Evolutionary conservation across 1,140 invertebrate genomes (phyloP).

Genomic region (Akabosia matsudoensis): DNA sequence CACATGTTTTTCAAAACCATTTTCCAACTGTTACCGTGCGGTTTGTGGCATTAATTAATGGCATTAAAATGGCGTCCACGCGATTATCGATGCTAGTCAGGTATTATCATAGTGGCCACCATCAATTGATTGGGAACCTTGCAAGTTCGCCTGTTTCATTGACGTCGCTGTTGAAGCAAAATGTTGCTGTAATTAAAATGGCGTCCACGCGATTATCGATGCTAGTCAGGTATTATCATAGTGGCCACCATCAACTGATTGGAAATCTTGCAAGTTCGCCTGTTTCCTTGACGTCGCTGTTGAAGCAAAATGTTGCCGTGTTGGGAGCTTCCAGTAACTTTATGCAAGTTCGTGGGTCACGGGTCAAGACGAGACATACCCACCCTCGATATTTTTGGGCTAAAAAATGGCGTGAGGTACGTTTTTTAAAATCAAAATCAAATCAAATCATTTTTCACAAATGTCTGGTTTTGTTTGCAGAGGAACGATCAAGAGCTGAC

Average conservation of each 20-base stretch:
- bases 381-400: slow-evolving; percentile 44
- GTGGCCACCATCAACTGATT: neutral
- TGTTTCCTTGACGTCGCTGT: neutral
- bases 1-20: no score
- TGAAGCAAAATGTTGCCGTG: neutral
- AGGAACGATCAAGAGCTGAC: slow-evolving; percentile 66
- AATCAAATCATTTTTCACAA: neutral
- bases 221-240: neutral
- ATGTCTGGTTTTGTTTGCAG: slow-evolving; percentile 43
- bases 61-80: neutral
- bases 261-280: neutral
- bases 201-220: neutral
- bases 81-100: neutral
- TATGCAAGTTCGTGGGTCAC: slow-evolving; percentile 34
- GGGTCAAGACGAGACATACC: slow-evolving; percentile 48
- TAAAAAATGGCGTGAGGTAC: slow-evolving; percentile 45
- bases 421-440: slow-evolving; percentile 7
- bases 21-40: no score
- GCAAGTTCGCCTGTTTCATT: neutral
- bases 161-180: neutral
- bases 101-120: neutral
- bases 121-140: neutral
- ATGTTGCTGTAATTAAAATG: neutral
- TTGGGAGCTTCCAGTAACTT: neutral
- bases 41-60: no score